Base-by-base conservation (phyloP, 2,797 vertebrate genomes). In the Typhlichthys subterraneus region DNA sequence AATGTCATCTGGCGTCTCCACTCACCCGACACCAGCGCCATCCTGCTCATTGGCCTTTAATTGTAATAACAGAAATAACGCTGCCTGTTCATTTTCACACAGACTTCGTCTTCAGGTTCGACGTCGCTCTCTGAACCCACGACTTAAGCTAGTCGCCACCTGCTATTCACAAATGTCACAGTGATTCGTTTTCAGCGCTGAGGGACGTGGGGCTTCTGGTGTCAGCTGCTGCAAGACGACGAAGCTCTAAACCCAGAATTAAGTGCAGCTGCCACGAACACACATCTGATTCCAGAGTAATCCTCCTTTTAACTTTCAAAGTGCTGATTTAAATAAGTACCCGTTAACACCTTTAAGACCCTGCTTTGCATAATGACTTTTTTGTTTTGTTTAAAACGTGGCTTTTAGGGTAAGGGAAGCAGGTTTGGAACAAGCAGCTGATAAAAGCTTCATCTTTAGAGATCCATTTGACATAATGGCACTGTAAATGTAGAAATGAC, bases 391-490 rank as follows among this genome's bases (percentile, higher is more conserved):
- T 8, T 38, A 6, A 67, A 61, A n/a, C 2, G 45, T 50, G 38
- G 14, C 54, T 63, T 76, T 65, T 66, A 62, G 60, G n/a, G 3
- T 53, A 23, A 8, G 15, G 70, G 72, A 38, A 38, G 33, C 33
- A 8, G 33, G 33, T 38, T 8, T 38, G 70, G 82, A 80, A 81
- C 77, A 75, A 73, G 59, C 69, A 77, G 76, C 63, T 79, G 73
- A 79, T 90, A 88, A 88, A 88, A 87, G 76, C 69, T 29, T 38
- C 33, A 11, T 79, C 77, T 85, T 85, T 68, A 71, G 51, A 85
- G 72, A 88, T 77, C 82, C 72, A 81, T 88, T 86, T 87, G 72
- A 87, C 82, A 81, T 80, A 86, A 85, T 85, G 73, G 84, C 67
- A 71, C 70, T 53, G 61, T 54, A 72, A 70, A 72, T 73, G 65